A percentile compares a stretch with the other conserved stretches of the same genome.
phyloP scores from a whole-genome alignment of 2,797 vertebrate genomes.

The Protonibea diacanthus region DNA sequence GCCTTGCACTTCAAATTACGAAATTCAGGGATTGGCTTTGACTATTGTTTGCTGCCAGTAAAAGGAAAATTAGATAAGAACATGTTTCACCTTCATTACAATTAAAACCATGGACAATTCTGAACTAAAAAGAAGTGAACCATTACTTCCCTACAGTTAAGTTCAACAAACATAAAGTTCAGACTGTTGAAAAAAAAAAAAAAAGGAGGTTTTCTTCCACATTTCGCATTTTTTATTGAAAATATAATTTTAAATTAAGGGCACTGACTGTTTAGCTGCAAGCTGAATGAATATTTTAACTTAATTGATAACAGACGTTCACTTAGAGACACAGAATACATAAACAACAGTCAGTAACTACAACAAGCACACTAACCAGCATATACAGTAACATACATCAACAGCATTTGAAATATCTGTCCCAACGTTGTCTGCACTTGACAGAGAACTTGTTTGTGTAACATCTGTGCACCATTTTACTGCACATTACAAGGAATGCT shows the following conservation, averaged over 20 bases:
- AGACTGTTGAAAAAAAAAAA: not conserved
- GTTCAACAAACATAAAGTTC: not conserved
- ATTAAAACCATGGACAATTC: not conserved
- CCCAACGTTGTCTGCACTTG: constrained; percentile 1
- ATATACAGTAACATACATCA: constrained; percentile 17
- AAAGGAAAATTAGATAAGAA: not conserved
- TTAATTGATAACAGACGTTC: constrained; percentile 3
- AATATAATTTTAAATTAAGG: constrained; percentile 50
- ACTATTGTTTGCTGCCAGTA: not conserved
- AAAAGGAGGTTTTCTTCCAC: not conserved
- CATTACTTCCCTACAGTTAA: not conserved
- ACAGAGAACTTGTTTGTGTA: constrained; percentile 61
- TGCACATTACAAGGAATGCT: not conserved
- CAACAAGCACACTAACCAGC: constrained; percentile 4
- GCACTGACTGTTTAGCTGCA: constrained; percentile 33
- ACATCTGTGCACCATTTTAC: constrained; percentile 38
- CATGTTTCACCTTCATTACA: not conserved
- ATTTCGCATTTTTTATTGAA: constrained; percentile 59
- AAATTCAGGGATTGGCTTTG: not conserved
- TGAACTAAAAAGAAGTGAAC: not conserved
- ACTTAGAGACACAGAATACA: constrained; percentile 24
- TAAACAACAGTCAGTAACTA: constrained; percentile 4
- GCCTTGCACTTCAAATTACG: not conserved
- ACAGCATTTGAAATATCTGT: constrained; percentile 41
- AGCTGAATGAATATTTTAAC: constrained; percentile 27